Evolutionary conservation across 2,797 vertebrate species (phyloP), one percentile per base, ranked within the genome.

Genomic region (Acanthornis magna): DNA sequence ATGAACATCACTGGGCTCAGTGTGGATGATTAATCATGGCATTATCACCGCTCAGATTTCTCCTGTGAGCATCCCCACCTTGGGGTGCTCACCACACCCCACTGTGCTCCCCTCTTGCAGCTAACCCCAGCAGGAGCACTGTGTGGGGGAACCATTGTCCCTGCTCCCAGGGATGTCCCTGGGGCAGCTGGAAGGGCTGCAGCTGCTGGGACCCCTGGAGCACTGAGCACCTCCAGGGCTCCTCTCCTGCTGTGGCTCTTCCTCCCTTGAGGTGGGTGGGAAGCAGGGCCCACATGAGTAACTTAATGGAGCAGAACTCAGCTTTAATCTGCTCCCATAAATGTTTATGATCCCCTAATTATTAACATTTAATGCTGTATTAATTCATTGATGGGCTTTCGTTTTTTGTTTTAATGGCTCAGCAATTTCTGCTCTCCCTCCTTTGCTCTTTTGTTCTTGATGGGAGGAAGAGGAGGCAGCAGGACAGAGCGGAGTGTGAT

Each of bases 361-460:
- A 97, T 97, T 97, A 97, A 96, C 96, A 85, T 96, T 96, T 97
- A 97, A 97, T 97, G 96, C 93, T 48, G 51, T 97, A 97, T 97
- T 97, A 97, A 97, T 97, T 97, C 97, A 93, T 93, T 95, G 96
- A 97, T 97, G 96, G 94, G 92, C 82, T 97, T 97, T 96, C 93
- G 57, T 88, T 97, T 95, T 47, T 80, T 9, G 62, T 94, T 93
- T 89, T 81, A 95, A 92, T 79, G 75, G 84, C 91, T 96, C 45
- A 13, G 71, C 92, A 68, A 26, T 93, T 91, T 54, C 82, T 88
- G 38, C 50, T 94, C 74, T 88, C 61, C 77, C 53, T 55, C 32
- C 42, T 88, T 83, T 36, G 51, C 80, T 94, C 85, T 88, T 91
- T 93, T 91, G 75, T 88, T 94, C 90, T 45, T 27, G 18, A 36